Conservation (phyloP, 2,888 invertebrate species). For the Mechanitis messenoides region DNA sequence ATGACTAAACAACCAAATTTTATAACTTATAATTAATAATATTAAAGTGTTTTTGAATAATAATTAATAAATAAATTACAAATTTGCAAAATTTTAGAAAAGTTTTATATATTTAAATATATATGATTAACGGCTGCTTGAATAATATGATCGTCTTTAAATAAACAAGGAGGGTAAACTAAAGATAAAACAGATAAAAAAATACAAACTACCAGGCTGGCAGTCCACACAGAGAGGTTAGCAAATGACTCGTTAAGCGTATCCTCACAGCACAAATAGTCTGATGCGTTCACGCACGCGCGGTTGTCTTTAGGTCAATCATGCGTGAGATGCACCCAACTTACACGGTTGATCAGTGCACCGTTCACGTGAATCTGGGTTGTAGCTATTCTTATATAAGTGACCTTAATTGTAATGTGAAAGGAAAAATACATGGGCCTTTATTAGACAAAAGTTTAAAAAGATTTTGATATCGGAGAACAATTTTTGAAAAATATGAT, state of each 20-base stretch:
- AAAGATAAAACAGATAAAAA: neutral
- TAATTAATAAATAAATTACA: too few species aligned
- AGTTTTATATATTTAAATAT: too few species aligned
- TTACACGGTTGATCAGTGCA: constrained; percentile 31
- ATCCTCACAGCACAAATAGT: constrained; percentile 25
- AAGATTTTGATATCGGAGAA: too few species aligned
- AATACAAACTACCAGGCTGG: constrained; percentile 4
- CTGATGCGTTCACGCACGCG: constrained; percentile 31
- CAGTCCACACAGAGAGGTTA: constrained; percentile 19
- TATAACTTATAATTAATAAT: too few species aligned
- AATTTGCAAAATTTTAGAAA: too few species aligned
- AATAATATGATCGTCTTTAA: too few species aligned
- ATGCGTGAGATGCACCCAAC: constrained; percentile 31
- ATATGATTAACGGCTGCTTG: too few species aligned
- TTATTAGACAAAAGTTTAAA: too few species aligned
- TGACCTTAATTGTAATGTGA: constrained; percentile 16
- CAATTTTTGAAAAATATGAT: too few species aligned
- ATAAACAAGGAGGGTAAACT: neutral
- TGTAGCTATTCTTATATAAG: constrained; percentile 29
- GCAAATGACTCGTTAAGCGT: constrained; percentile 24
- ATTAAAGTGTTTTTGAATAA: too few species aligned
- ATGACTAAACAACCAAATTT: too few species aligned
- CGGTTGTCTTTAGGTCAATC: constrained; percentile 28
- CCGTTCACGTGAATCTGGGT: constrained; percentile 30
- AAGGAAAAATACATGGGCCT: neutral